These are phyloP conservation scores for Callyntrura sp. DNA, from an alignment of 2,888 invertebrate genomes.

Conservation along the genomic window DNA sequence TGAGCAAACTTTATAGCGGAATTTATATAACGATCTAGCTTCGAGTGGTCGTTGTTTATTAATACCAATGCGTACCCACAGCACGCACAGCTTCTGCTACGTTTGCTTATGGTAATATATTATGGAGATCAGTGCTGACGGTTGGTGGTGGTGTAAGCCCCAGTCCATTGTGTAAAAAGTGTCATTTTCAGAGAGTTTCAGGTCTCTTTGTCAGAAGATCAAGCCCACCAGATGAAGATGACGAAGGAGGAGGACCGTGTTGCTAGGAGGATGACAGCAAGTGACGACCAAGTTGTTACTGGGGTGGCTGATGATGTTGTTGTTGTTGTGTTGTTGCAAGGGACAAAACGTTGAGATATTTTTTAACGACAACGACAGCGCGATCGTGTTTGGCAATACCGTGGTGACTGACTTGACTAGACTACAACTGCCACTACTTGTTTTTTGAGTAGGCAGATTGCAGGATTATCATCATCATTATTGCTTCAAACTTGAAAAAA, in stretches of 20 bases:
- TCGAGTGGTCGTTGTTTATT: too few relatives aligned
- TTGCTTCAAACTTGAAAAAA: constrained; percentile 33
- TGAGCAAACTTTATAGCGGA: too few relatives aligned
- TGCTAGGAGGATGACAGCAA: constrained; percentile 12
- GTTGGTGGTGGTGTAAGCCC: background rate
- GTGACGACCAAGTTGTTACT: background rate
- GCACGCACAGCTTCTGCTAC: too few relatives aligned
- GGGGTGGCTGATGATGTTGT: constrained; percentile 40
- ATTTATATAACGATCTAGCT: too few relatives aligned
- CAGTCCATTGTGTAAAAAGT: constrained; percentile 27
- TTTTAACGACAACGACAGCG: too few relatives aligned
- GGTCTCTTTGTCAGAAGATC: constrained; percentile 50
- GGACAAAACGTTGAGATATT: background rate
- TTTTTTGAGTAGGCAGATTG: background rate
- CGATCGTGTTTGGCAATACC: too few relatives aligned
- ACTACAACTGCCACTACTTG: background rate
- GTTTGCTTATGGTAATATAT: too few relatives aligned
- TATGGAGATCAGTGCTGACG: background rate
- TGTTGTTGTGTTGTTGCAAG: too few relatives aligned
- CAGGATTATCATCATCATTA: background rate
- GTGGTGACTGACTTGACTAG: too few relatives aligned
- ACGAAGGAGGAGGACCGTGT: background rate
- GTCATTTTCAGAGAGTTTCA: constrained; percentile 46
- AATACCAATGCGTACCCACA: too few relatives aligned
- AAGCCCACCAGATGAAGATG: too few relatives aligned